These are phyloP conservation scores for Hirundichthys speculiger DNA, from an alignment of 2,113 vertebrate genomes.

Conservation along the genomic window DNA sequence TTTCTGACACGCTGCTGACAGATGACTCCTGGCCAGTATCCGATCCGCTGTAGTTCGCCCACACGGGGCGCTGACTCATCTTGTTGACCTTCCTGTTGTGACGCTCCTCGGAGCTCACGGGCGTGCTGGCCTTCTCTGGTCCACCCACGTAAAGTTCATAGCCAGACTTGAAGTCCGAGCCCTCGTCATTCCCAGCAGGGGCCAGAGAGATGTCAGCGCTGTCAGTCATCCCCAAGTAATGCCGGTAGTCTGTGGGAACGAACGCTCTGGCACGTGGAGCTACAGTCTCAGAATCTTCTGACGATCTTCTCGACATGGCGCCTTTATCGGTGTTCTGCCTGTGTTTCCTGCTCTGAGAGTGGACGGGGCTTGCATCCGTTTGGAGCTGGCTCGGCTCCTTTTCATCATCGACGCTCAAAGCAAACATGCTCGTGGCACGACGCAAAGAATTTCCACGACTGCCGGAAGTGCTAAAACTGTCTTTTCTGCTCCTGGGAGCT, in stretches of 20 bases:
- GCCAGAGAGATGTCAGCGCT: slow-evolving; percentile 30
- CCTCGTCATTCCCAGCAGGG: slow-evolving; percentile 5
- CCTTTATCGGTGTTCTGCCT: slow-evolving; percentile 48
- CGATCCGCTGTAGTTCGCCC: slow-evolving; percentile 53
- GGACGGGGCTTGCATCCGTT: slow-evolving; percentile 50
- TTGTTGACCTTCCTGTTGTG: slow-evolving; percentile 51
- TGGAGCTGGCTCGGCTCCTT: slow-evolving; percentile 46
- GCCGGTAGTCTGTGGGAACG: slow-evolving; percentile 74
- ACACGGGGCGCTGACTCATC: slow-evolving; percentile 39
- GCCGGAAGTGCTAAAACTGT: slow-evolving; percentile 50
- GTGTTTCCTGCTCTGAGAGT: slow-evolving; percentile 57
- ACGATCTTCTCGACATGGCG: slow-evolving; percentile 15
- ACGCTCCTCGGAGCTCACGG: slow-evolving; percentile 50
- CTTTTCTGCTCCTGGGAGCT: slow-evolving; percentile 57
- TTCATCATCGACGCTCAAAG: slow-evolving; percentile 51
- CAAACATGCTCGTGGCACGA: slow-evolving; percentile 73
- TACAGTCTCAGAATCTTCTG: slow-evolving; percentile 49
- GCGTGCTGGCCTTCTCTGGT: slow-evolving; percentile 61
- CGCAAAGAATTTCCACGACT: slow-evolving; percentile 61
- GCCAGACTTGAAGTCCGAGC: slow-evolving; percentile 17
- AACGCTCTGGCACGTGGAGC: slow-evolving; percentile 70
- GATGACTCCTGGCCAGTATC: slow-evolving; percentile 62
- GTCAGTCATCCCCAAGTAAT: slow-evolving; percentile 73
- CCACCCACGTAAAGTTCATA: slow-evolving; percentile 45
- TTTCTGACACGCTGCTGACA: slow-evolving; percentile 65